Evolutionary conservation across 2,113 vertebrate species (phyloP).

Genomic region (Apodemus sylvaticus): DNA sequence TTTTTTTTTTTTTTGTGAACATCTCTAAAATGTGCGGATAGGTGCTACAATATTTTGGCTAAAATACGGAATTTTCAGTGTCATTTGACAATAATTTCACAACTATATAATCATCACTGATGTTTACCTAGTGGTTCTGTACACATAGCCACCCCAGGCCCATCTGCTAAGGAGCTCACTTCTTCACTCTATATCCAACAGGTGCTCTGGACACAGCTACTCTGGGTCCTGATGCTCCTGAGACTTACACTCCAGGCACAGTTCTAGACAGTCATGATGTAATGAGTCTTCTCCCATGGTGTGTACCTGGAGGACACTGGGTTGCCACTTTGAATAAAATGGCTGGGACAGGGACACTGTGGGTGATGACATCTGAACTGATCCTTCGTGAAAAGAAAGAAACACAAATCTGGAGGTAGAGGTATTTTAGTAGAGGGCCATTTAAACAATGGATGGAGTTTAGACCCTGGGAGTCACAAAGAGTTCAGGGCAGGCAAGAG

Average conservation of each 20-base stretch:
- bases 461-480: not conserved
- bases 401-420: not conserved
- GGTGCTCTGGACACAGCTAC: not conserved
- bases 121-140: not conserved
- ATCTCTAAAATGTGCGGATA: constrained; percentile 17
- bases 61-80: not conserved
- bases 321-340: not conserved
- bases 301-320: not conserved
- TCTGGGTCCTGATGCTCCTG: not conserved
- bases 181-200: not conserved
- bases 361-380: not conserved
- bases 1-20: constrained; percentile 47
- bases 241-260: not conserved
- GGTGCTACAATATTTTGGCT: not conserved
- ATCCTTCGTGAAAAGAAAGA: not conserved
- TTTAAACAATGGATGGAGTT: not conserved
- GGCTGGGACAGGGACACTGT: not conserved
- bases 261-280: not conserved
- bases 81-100: not conserved
- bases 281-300: not conserved
- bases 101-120: not conserved
- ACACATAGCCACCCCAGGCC: no score
- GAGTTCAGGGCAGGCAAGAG: not conserved
- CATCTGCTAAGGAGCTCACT: not conserved
- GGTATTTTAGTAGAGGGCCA: not conserved